phyloP scores from a whole-genome alignment of 1,140 invertebrate species.

The Drosophila paulistorum region DNA sequence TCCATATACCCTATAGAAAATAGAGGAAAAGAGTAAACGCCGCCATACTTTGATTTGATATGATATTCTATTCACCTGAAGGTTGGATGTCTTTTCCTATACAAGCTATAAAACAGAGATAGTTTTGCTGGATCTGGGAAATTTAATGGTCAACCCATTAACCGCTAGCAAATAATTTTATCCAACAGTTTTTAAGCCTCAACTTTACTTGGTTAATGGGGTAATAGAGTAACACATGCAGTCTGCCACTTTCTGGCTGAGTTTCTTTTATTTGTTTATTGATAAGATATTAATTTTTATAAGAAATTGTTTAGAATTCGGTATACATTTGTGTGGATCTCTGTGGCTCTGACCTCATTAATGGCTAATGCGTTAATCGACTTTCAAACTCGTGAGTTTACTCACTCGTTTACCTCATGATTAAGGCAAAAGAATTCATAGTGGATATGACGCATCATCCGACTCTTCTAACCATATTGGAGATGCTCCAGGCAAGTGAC shows the following conservation, averaged over 20 bases:
- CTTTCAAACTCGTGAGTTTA: not conserved
- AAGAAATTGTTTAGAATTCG: not conserved
- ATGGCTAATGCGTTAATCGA: not conserved
- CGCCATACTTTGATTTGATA: too few species aligned
- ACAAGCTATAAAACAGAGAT: too few species aligned
- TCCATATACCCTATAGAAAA: not conserved
- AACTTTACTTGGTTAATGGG: too few species aligned
- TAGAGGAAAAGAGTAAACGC: not conserved
- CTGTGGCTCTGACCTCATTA: not conserved
- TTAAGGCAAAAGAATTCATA: conserved; percentile 8
- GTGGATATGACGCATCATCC: conserved; percentile 10
- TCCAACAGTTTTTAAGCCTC: too few species aligned
- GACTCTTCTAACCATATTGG: conserved; percentile 7
- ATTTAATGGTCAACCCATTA: too few species aligned
- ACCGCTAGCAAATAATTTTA: too few species aligned
- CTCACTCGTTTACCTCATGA: not conserved
- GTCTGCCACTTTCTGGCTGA: too few species aligned
- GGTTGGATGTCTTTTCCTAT: too few species aligned
- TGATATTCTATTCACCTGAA: too few species aligned
- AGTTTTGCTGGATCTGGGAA: too few species aligned
- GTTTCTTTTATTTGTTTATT: conserved; percentile 5
- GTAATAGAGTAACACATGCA: too few species aligned
- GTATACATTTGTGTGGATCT: not conserved
- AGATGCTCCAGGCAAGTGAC: conserved; percentile 30
- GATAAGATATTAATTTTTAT: conserved; percentile 14